Evolutionary conservation across 2,888 invertebrate species (phyloP), one percentile per base, ranked within the genome.

Genomic region (Cephalotes varians): DNA sequence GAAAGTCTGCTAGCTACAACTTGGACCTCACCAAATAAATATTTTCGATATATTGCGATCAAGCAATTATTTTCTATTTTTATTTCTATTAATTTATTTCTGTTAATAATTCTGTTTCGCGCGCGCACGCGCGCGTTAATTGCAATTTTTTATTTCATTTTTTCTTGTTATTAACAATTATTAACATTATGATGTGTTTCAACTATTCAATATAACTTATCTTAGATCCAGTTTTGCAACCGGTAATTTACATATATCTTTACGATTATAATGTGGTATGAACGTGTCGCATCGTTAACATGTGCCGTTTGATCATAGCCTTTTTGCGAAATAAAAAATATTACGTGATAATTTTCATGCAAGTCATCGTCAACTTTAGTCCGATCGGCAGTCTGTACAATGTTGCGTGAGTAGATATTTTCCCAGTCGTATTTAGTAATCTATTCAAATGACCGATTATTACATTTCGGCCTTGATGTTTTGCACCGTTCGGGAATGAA

Each of bases 361-460:
- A 58, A 76, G 76, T 82, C 82, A 82, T 3, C 9, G 28, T 77
- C 37, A 56, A 76, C 56, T 67, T 58, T 67, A 67, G 28, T 7
- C 31, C 31, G 37, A 76, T 64, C 77, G 25, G 37, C 76, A 65
- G 37, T 65, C 47, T 49, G 56, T 77, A 67, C 77, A 65, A 76
- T 64, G 67, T 65, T 76, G 64, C 80, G 49, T 82, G 77, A 76
- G 77, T n/a, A 28, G 49, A 31, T 77, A 56, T 77, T 51, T 74
- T 82, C 67, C 51, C 82, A 85, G 82, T 80, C 65, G 64, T 62
- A 69, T 84, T 87, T 80, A 74, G 49, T 79, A 88, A 86, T 88
- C 82, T 73, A 88, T 88, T 85, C 79, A 81, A 88, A 88, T 76
- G 81, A 76, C 74, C 73, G 82, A 51, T 88, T 85, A 88, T 88